Conservation (phyloP, 2,888 invertebrate species). For the Ceramica pisi region DNA sequence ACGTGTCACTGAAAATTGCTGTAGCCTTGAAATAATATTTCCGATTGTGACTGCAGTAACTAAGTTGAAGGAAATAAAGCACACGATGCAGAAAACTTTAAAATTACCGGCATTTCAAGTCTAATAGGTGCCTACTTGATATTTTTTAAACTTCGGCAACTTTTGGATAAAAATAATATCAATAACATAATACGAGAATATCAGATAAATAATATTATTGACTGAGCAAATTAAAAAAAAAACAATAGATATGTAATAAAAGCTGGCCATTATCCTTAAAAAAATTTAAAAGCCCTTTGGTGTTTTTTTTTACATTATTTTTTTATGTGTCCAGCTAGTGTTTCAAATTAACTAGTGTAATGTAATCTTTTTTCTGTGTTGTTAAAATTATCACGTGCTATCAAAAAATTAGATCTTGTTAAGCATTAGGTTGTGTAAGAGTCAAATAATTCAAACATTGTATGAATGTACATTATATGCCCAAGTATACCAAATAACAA, state of each 20-base stretch:
- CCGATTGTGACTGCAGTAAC: constrained; percentile 20
- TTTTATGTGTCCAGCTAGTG: not conserved
- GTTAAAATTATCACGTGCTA: no score
- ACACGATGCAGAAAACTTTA: not conserved
- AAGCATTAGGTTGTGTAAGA: not conserved
- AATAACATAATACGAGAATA: not conserved
- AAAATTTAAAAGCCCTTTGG: not conserved
- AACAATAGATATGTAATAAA: not conserved
- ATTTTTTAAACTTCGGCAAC: no score
- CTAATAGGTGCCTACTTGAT: no score
- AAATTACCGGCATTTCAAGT: not conserved
- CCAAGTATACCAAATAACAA: not conserved
- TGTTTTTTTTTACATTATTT: not conserved
- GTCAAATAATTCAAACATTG: not conserved
- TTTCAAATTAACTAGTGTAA: not conserved
- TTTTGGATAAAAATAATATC: no score
- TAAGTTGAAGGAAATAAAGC: constrained; percentile 21
- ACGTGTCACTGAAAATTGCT: constrained; percentile 28
- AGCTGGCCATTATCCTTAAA: not conserved
- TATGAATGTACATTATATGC: not conserved
- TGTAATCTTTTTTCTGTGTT: not conserved
- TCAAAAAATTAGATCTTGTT: not conserved
- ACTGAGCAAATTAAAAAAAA: not conserved
- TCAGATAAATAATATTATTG: not conserved
- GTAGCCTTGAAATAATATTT: constrained; percentile 26